phyloP scores from a whole-genome alignment of 2,113 vertebrate genomes.

The Dasypus novemcinctus region DNA sequence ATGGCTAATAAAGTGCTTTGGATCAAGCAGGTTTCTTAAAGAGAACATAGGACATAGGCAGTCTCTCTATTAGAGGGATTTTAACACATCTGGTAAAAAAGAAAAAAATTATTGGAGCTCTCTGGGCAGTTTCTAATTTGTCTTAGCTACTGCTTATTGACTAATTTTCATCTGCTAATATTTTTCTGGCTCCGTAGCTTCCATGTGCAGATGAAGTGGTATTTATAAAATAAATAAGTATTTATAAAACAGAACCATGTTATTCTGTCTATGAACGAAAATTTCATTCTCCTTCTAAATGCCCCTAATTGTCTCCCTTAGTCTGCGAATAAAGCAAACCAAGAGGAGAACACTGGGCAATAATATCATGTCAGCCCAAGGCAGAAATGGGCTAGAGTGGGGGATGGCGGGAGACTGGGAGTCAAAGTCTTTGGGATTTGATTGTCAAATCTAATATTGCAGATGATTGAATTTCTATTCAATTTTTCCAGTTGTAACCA shows the following conservation, averaged over 20 bases:
- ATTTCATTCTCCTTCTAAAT: neutral
- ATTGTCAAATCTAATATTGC: neutral
- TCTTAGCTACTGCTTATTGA: neutral
- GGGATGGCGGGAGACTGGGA: neutral
- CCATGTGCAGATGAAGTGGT: neutral
- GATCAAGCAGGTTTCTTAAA: neutral
- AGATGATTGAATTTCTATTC: neutral
- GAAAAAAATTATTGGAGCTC: neutral
- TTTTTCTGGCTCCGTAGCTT: neutral
- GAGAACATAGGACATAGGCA: neutral
- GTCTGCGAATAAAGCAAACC: neutral
- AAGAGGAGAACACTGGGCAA: neutral
- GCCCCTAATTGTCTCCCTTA: neutral
- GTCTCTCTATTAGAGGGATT: neutral
- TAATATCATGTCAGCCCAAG: neutral
- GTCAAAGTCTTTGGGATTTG: neutral
- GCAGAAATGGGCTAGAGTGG: too few species aligned
- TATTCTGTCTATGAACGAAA: neutral
- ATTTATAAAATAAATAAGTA: neutral
- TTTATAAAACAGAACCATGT: neutral
- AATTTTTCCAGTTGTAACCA: neutral
- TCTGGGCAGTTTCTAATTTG: neutral
- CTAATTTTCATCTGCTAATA: neutral
- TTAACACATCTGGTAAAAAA: neutral
- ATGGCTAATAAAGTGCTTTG: neutral